Conservation (phyloP, 2,797 vertebrate genomes). For the Phrynocephalus vlangalii region DNA sequence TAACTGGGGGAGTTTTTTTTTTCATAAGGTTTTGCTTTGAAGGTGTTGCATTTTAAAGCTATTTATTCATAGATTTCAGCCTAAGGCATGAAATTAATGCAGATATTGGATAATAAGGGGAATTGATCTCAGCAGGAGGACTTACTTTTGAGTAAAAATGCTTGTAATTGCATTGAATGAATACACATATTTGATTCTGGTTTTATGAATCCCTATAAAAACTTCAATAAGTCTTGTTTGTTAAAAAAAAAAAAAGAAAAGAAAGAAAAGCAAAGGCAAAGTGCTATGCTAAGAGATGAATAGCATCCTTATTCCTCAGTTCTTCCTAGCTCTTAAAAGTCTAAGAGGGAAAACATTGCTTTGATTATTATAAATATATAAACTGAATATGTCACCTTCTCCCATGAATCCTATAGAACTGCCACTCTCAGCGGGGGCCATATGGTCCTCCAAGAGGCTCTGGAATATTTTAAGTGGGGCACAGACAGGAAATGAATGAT, state of each 20-base stretch:
- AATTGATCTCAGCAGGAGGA: neutral
- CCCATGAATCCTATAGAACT: neutral
- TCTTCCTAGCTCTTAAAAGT: neutral
- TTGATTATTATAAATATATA: neutral
- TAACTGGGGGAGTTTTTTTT: neutral
- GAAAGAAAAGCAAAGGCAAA: neutral
- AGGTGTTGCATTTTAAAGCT: neutral
- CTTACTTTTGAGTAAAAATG: neutral
- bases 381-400: neutral
- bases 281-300: neutral
- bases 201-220: neutral
- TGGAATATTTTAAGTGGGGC: too few relatives aligned
- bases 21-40: neutral
- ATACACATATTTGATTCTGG: neutral
- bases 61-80: neutral
- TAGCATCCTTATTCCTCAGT: neutral
- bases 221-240: neutral
- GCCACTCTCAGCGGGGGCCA: too few relatives aligned
- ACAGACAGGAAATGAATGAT: too few relatives aligned
- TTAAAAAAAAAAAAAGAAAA: neutral
- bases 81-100: neutral
- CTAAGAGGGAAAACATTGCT: neutral
- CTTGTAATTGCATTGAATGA: neutral
- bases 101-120: neutral
- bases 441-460: too few relatives aligned